Conservation (phyloP, 2,113 vertebrate genomes). For the Pao palembangensis region DNA sequence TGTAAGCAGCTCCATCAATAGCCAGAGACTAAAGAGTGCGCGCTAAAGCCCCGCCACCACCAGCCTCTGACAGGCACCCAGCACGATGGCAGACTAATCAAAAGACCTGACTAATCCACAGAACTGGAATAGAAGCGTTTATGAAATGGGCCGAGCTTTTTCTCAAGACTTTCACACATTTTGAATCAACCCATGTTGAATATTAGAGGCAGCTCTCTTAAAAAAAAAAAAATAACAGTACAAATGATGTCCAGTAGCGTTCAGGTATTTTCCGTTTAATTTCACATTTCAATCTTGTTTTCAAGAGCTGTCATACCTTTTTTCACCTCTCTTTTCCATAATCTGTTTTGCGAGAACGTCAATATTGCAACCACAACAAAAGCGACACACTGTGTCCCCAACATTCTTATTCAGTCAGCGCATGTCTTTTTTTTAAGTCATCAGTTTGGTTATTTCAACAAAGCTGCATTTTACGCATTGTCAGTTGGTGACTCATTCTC, state of each 20-base stretch:
- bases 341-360: too few relatives aligned
- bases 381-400: too few relatives aligned
- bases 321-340: too few relatives aligned
- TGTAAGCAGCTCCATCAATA: slow-evolving; percentile 22
- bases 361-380: too few relatives aligned
- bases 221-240: too few relatives aligned
- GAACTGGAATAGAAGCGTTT: slow-evolving; percentile 29
- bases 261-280: too few relatives aligned
- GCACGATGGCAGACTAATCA: slow-evolving; percentile 15
- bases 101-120: slow-evolving; percentile 36
- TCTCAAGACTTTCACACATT: background rate
- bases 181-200: background rate
- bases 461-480: slow-evolving; percentile 25
- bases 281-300: too few relatives aligned
- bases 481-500: slow-evolving; percentile 35
- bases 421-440: slow-evolving; percentile 13
- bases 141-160: slow-evolving; percentile 21
- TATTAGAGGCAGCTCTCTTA: background rate
- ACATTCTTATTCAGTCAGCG: too few relatives aligned
- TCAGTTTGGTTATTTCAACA: slow-evolving; percentile 36
- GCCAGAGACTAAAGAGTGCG: slow-evolving; percentile 12
- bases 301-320: too few relatives aligned
- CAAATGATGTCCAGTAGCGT: too few relatives aligned
- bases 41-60: slow-evolving; percentile 42
- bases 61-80: slow-evolving; percentile 43